Base-by-base conservation (phyloP, 2,797 vertebrate species). In the Pachyuromys duprasi region DNA sequence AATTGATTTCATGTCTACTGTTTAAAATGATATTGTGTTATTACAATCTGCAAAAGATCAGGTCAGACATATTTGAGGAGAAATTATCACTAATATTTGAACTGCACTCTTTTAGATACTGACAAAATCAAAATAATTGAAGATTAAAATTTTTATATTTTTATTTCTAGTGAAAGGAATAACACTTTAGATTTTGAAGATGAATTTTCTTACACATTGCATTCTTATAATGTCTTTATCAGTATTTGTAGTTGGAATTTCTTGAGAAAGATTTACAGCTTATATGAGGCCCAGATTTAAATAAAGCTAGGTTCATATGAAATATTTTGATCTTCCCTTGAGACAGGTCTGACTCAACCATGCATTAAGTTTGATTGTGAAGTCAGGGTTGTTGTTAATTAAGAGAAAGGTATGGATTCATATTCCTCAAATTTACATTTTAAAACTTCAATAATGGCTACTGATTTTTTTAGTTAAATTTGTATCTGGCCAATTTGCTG, bases 41-140 rank as follows among this genome's bases (percentile, higher is more conserved):
- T 63, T 78, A 42, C 20, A 24, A 6, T 94, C 63, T 74, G 39
- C 60, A 20, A 90, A 90, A 86, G 33, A 80, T 92, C 55, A 86
- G 49, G 67, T 93, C 82, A 94, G 90, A 94, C 57, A 90, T 31
- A 8, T 69, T 42, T 78, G 45, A 90, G n/a, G 31, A 76, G 57
- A 81, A 96, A 63, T 70, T 79, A 3, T 88, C 42, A 95, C 93
- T 92, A 96, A 95, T 86, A 97, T 91, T 97, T 96, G 62, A 93
- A 42, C 55, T 76, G 5, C 12, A 3, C 17, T 20, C 93, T 26
- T 75, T n/a, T 89, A 63, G 39, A 49, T 92, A 62, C 13, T 60
- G 31, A 72, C 5, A 76, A 92, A 88, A 22, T 8, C 18, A 82
- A 84, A 26, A 76, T 22, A 78, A 62, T 36, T 74, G 55, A 53